Base-by-base conservation (phyloP, 2,888 invertebrate species). In the Amphipoea lucens region DNA sequence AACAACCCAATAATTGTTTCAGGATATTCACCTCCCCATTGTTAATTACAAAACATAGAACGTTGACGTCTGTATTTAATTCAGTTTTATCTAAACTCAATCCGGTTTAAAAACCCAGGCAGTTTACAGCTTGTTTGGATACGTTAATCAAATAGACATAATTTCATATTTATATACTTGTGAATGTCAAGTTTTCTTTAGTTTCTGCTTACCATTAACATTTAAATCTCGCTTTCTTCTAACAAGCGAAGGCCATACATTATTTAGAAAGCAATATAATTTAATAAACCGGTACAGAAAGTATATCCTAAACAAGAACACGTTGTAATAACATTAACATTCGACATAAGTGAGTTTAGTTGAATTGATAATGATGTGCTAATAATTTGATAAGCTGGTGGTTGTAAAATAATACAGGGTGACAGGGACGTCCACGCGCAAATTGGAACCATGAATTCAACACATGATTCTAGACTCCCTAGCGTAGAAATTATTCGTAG, bases 221-320 rank as follows among this genome's bases (percentile, higher is more conserved):
- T 84, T 83, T 12, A 85, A 87, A 83, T 68, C 62, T 76, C 66
- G 29, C 87, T 88, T 88, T 88, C 88, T 82, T 87, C 62, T 54
- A 72, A 86, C 82, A 70, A 81, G 62, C 78, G 76, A 68, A 74
- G 76, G 48, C 67, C 72, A 85, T 83, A 89, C 65, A 75, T 79
- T 88, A 89, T 86, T 86, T 88, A 87, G 89, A 89, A 89, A 89
- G 88, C 74, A 84, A 83, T 86, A 79, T 82, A 82, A 82, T 81
- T 82, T 77, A 60, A 75, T 79, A 87, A 89, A 89, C 89, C 89
- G 88, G 89, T 89, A 87, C 79, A 79, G 87, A 89, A 89, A 89
- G 88, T 85, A 77, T 82, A 82, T 76, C 74, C 77, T 68, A 84
- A 82, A 85, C 72, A 82, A 79, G 78, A 86, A 89, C 76, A 76